Percentiles rank a stretch among this genome's conserved stretches.
phyloP scores from a whole-genome alignment of 2,888 invertebrate species.

The Hirtodrosophila histrioides region DNA sequence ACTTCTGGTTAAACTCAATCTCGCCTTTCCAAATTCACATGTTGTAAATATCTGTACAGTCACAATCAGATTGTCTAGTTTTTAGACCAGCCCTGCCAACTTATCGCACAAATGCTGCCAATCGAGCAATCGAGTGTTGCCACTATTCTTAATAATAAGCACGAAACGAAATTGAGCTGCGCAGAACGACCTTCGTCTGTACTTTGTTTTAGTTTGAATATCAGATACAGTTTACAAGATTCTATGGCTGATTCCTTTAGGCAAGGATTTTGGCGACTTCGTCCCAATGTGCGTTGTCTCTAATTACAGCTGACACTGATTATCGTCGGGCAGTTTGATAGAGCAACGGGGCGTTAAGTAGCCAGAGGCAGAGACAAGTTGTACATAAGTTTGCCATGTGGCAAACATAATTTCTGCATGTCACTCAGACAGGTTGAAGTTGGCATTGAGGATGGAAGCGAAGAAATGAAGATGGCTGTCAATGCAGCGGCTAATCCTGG shows the following conservation, averaged over 20 bases:
- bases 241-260: constrained; percentile 11
- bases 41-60: too few relatives aligned
- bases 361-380: constrained; percentile 69
- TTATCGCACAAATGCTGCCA: too few relatives aligned
- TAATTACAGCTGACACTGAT: constrained; percentile 79
- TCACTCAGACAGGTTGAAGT: constrained; percentile 57
- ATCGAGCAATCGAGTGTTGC: too few relatives aligned
- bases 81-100: too few relatives aligned
- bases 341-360: constrained; percentile 68
- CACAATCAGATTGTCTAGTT: too few relatives aligned
- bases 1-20: too few relatives aligned
- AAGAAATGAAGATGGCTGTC: constrained; percentile 56
- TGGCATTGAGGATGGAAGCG: constrained; percentile 21
- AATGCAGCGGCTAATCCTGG: constrained; percentile 75
- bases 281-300: constrained; percentile 32
- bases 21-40: too few relatives aligned
- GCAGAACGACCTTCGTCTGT: too few relatives aligned
- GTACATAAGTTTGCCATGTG: constrained; percentile 69
- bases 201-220: too few relatives aligned
- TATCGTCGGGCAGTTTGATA: constrained; percentile 42
- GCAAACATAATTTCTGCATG: constrained; percentile 74
- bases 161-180: too few relatives aligned
- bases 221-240: neutral
- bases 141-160: too few relatives aligned
- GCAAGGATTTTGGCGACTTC: neutral